A percentile compares a stretch with the other conserved stretches of the same genome.
Evolutionary conservation across 2,888 invertebrate species (phyloP).

Genomic region (Masnerella sp.): DNA sequence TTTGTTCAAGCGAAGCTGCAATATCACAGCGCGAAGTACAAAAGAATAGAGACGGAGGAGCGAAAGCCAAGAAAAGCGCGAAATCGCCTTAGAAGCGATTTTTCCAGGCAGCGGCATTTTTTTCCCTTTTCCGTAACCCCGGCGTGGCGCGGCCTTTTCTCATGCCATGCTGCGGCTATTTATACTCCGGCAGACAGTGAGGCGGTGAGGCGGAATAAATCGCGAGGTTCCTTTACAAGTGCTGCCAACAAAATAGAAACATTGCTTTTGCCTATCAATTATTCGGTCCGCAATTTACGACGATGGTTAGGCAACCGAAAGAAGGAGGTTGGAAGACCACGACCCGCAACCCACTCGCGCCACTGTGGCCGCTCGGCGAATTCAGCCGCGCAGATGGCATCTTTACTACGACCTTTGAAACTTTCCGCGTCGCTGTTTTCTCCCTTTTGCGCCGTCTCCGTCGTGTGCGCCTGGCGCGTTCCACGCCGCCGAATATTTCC

Average conservation of each 20-base stretch:
- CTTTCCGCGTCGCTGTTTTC: conserved; percentile 63
- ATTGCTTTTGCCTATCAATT: conserved; percentile 76
- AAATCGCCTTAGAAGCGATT: conserved; percentile 64
- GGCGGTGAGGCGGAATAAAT: conserved; percentile 77
- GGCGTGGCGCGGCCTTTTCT: conserved; percentile 57
- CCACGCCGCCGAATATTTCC: conserved; percentile 72
- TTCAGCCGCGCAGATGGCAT: conserved; percentile 72
- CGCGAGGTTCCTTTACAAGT: conserved; percentile 73
- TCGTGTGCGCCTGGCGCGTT: conserved; percentile 57
- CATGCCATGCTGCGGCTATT: conserved; percentile 66
- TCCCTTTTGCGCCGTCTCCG: conserved; percentile 32
- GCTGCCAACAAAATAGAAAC: conserved; percentile 77
- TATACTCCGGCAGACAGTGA: conserved; percentile 71
- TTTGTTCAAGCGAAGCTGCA: conserved; percentile 30
- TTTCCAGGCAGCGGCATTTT: conserved; percentile 61
- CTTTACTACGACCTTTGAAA: conserved; percentile 71
- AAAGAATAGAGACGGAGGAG: conserved; percentile 41
- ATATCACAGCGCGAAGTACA: conserved; percentile 36
- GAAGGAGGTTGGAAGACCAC: conserved; percentile 58
- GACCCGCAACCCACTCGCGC: conserved; percentile 52
- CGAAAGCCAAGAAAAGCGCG: conserved; percentile 59
- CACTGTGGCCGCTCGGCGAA: conserved; percentile 61
- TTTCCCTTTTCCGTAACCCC: conserved; percentile 36
- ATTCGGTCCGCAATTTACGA: conserved; percentile 75
- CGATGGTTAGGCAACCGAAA: conserved; percentile 59